Evolutionary conservation across 1,140 invertebrate genomes (phyloP).

Genomic region (Trissolcus basalis): DNA sequence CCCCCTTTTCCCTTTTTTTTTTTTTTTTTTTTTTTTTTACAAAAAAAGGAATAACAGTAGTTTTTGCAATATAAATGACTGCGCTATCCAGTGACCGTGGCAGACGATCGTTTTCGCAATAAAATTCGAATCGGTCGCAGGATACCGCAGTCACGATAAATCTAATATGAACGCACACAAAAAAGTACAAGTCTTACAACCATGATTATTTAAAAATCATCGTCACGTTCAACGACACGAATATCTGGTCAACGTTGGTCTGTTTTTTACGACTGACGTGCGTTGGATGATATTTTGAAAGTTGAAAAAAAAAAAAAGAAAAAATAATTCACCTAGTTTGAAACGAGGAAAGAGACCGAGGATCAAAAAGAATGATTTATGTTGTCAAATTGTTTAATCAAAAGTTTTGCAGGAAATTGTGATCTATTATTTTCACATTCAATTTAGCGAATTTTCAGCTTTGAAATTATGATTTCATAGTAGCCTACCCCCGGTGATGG

Average conservation of each 20-base stretch:
- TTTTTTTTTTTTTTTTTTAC: too few relatives aligned
- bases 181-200: neutral
- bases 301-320: neutral
- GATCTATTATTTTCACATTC: too few relatives aligned
- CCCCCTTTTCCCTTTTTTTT: too few relatives aligned
- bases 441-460: too few relatives aligned
- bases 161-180: slow-evolving; percentile 1
- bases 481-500: too few relatives aligned
- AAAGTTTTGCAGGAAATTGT: too few relatives aligned
- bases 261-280: neutral
- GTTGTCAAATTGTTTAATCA: too few relatives aligned
- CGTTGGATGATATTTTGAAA: neutral
- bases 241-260: neutral
- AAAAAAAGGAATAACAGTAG: slow-evolving; percentile 5
- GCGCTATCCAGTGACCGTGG: slow-evolving; percentile 1
- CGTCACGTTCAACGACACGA: slow-evolving; percentile 1
- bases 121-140: slow-evolving; percentile 14
- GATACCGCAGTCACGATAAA: slow-evolving; percentile 8
- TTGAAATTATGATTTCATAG: too few relatives aligned
- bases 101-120: slow-evolving; percentile 9
- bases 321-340: too few relatives aligned
- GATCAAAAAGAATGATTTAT: too few relatives aligned
- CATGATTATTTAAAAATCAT: slow-evolving; percentile 6
- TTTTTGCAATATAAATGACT: slow-evolving; percentile 18
- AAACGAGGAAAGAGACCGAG: too few relatives aligned